Conservation (phyloP, 2,888 invertebrate genomes). For the Coleophora flavipennella region DNA sequence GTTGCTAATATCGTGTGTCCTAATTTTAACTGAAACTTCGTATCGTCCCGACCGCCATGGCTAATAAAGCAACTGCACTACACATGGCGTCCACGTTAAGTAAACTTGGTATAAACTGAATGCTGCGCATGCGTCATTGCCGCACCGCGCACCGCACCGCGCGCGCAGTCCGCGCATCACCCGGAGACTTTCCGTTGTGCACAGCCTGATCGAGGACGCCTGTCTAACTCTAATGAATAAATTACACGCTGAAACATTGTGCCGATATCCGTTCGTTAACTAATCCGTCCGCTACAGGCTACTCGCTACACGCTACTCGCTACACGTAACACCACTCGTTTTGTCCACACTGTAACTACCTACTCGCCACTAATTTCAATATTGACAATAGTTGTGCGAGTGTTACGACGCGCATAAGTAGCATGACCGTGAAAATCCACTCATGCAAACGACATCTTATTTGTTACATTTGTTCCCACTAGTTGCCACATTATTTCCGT, state of each 20-base stretch:
- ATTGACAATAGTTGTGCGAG: conserved; percentile 42
- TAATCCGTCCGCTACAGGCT: conserved; percentile 40
- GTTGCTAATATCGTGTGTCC: too few species aligned
- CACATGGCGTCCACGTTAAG: neutral
- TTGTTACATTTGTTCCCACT: conserved; percentile 26
- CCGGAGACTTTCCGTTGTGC: conserved; percentile 61
- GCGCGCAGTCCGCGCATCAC: conserved; percentile 30
- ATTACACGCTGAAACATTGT: conserved; percentile 72
- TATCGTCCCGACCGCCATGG: too few species aligned
- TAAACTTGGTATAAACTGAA: conserved; percentile 6
- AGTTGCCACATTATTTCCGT: too few species aligned
- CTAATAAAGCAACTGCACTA: too few species aligned
- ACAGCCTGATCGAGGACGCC: conserved; percentile 61
- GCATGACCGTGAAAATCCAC: conserved; percentile 40
- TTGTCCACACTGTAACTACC: conserved; percentile 22
- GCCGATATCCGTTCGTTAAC: conserved; percentile 61
- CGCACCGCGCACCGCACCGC: too few species aligned
- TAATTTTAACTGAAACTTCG: too few species aligned
- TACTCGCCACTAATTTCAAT: conserved; percentile 43
- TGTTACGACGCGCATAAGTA: conserved; percentile 28
- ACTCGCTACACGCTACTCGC: too few species aligned
- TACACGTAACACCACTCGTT: conserved; percentile 10
- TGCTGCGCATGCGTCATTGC: too few species aligned
- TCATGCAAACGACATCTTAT: conserved; percentile 26
- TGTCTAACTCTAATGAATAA: conserved; percentile 71